phyloP scores from a whole-genome alignment of 1,140 invertebrate genomes.

The Bombus difficillimus region DNA sequence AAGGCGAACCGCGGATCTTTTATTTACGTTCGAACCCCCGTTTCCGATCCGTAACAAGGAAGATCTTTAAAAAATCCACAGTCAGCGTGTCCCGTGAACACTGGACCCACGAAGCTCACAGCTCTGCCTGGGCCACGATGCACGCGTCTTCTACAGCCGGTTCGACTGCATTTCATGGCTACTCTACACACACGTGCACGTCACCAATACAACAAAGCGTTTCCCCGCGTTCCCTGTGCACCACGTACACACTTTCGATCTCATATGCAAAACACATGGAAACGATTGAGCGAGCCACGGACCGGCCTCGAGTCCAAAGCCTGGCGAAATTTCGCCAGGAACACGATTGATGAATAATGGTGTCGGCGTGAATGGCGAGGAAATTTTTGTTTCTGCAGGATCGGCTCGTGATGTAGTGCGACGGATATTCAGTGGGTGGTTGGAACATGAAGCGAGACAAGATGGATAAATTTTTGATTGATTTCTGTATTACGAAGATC shows the following conservation, averaged over 20 bases:
- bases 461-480: too few relatives aligned
- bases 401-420: too few relatives aligned
- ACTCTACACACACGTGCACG: constrained; percentile 18
- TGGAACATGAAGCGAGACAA: too few relatives aligned
- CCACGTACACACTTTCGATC: constrained; percentile 29
- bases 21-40: constrained; percentile 2
- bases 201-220: background rate
- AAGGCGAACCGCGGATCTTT: constrained; percentile 6
- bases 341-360: background rate
- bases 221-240: background rate
- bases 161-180: constrained; percentile 70
- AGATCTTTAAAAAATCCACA: constrained; percentile 46
- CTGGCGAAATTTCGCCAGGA: constrained; percentile 14
- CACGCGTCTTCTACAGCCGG: constrained; percentile 63
- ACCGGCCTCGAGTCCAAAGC: background rate
- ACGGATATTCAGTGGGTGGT: too few relatives aligned
- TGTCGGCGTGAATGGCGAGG: background rate
- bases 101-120: constrained; percentile 42
- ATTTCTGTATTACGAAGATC: too few relatives aligned
- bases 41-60: constrained; percentile 23
- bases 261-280: constrained; percentile 63
- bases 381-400: background rate
- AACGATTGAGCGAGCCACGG: constrained; percentile 28
- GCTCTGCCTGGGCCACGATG: constrained; percentile 18
- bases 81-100: background rate